Percentiles rank a stretch among this genome's conserved stretches.
These are phyloP conservation scores for Pimephales promelas DNA, from an alignment of 2,113 vertebrate genomes.

Conservation along the genomic window DNA sequence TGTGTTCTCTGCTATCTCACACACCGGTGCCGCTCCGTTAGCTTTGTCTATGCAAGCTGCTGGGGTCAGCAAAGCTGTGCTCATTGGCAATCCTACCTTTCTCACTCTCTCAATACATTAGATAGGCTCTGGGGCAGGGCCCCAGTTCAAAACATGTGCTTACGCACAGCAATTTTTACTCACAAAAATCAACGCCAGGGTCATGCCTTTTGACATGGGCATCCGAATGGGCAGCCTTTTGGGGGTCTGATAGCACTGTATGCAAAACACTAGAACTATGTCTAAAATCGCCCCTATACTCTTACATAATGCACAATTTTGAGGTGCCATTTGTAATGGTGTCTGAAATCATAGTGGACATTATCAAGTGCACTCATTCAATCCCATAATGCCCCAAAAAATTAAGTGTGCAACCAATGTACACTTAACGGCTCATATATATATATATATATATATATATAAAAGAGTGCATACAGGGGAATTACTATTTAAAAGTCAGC, in stretches of 20 bases:
- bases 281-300: neutral
- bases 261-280: neutral
- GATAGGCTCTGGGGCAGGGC: constrained; percentile 62
- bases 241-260: neutral
- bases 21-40: neutral
- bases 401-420: neutral
- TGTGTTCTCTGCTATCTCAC: constrained; percentile 23
- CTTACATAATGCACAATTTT: neutral
- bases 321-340: neutral
- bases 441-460: no score
- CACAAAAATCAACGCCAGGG: constrained; percentile 44
- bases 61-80: constrained; percentile 30
- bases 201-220: constrained; percentile 45
- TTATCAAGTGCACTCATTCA: neutral
- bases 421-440: neutral
- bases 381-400: neutral
- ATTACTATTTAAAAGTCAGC: neutral
- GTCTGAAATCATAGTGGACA: no score
- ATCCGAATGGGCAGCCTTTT: neutral
- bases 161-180: constrained; percentile 58
- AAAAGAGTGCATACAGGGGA: neutral
- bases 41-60: constrained; percentile 55
- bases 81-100: constrained; percentile 50
- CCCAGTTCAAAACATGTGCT: constrained; percentile 64
- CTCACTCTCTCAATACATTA: constrained; percentile 59